These are phyloP conservation scores for Lutjanus erythropterus DNA, from an alignment of 2,113 vertebrate genomes.

Conservation along the genomic window DNA sequence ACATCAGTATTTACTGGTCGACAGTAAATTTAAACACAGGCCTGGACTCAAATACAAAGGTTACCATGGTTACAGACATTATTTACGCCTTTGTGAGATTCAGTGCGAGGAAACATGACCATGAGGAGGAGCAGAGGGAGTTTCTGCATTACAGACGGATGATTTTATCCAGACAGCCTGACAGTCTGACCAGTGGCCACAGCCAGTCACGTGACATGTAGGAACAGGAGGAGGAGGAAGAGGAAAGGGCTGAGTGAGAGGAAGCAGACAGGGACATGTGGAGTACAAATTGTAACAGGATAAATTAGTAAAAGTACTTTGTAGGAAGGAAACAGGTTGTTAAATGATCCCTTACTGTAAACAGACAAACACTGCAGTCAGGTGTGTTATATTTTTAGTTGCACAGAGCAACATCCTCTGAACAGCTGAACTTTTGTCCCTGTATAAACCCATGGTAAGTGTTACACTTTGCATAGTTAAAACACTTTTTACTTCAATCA, in stretches of 20 bases:
- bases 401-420: background rate
- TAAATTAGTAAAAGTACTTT: background rate
- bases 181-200: background rate
- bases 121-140: background rate
- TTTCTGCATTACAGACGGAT: background rate
- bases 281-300: constrained; percentile 1
- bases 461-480: no score
- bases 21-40: background rate
- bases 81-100: background rate
- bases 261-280: background rate
- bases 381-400: background rate
- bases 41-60: background rate
- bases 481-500: no score
- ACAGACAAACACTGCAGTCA: background rate
- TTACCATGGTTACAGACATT: constrained; percentile 1
- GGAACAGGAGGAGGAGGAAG: background rate
- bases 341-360: background rate
- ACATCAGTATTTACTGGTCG: background rate
- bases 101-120: background rate
- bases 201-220: no score
- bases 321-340: constrained; percentile 15
- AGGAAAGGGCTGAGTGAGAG: background rate
- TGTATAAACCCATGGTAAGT: no score
- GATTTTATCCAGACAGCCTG: background rate
- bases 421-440: background rate